Conservation (phyloP, 2,797 vertebrate species). For the Acrossocheilus wenchowensis region DNA sequence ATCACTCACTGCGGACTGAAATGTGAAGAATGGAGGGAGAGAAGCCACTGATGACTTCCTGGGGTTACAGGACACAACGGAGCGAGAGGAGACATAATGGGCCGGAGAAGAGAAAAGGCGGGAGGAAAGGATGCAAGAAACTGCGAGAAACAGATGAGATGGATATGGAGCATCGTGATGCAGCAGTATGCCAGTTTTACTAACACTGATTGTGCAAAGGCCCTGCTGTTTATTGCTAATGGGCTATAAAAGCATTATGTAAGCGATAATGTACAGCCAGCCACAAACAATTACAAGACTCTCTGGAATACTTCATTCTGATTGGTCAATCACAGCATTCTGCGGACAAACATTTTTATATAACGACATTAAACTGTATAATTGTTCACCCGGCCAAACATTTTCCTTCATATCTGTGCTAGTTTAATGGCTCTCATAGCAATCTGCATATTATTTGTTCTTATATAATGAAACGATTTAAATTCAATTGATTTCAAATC, state of each 20-base stretch:
- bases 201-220: background rate
- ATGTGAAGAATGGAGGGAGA: slow-evolving; percentile 70
- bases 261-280: slow-evolving; percentile 3
- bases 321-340: background rate
- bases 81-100: slow-evolving; percentile 71
- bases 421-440: background rate
- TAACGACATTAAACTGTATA: background rate
- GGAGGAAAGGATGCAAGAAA: slow-evolving; percentile 31
- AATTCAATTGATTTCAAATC: background rate
- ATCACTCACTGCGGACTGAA: slow-evolving; percentile 75
- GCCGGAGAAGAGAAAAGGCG: slow-evolving; percentile 66
- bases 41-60: slow-evolving; percentile 72
- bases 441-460: background rate
- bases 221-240: background rate
- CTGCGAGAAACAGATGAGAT: background rate
- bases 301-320: background rate
- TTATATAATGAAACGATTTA: background rate
- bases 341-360: background rate
- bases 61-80: slow-evolving; percentile 67
- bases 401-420: background rate
- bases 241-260: background rate
- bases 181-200: background rate
- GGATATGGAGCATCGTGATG: background rate
- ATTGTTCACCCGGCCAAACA: background rate
- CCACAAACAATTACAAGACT: background rate